These are phyloP conservation scores for Hippasteria phrygiana DNA, from an alignment of 53 echinoderm and acorn worm genomes.

Conservation along the genomic window DNA sequence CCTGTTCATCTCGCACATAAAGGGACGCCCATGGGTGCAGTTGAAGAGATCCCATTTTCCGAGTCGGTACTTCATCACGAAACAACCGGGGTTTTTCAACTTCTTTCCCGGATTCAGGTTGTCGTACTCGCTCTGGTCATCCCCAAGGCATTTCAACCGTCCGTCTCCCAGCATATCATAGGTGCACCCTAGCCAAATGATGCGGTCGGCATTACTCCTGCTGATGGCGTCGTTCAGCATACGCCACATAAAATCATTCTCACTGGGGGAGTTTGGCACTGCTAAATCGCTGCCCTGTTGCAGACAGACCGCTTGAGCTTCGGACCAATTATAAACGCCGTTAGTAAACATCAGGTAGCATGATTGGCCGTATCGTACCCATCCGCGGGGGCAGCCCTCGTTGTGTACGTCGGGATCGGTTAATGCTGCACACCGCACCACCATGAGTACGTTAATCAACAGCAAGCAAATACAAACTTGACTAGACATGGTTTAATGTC, in stretches of 20 bases:
- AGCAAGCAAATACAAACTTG: background rate
- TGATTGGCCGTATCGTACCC: slow-evolving; percentile 12
- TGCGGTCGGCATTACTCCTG: background rate
- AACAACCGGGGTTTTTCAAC: background rate
- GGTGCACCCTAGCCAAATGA: slow-evolving; percentile 44
- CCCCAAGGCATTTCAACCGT: background rate
- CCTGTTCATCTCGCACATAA: slow-evolving; percentile 24
- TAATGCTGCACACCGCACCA: background rate
- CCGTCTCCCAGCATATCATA: background rate
- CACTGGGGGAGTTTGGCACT: slow-evolving; percentile 26
- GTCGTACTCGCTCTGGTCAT: background rate
- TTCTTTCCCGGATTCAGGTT: background rate
- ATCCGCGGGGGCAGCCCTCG: slow-evolving; percentile 17
- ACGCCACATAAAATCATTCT: slow-evolving; percentile 40
- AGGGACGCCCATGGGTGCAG: background rate
- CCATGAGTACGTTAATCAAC: background rate
- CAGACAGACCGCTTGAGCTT: slow-evolving; percentile 16
- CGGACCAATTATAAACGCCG: background rate
- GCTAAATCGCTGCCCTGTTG: slow-evolving; percentile 2
- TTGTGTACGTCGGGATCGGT: background rate
- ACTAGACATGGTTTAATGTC: background rate
- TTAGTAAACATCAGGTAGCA: slow-evolving; percentile 29
- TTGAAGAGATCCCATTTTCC: slow-evolving; percentile 8
- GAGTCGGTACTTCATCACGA: slow-evolving; percentile 7
- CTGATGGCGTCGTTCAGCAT: background rate